These are phyloP conservation scores for Bombus fervidus DNA, from an alignment of 1,140 invertebrate genomes.

Conservation along the genomic window DNA sequence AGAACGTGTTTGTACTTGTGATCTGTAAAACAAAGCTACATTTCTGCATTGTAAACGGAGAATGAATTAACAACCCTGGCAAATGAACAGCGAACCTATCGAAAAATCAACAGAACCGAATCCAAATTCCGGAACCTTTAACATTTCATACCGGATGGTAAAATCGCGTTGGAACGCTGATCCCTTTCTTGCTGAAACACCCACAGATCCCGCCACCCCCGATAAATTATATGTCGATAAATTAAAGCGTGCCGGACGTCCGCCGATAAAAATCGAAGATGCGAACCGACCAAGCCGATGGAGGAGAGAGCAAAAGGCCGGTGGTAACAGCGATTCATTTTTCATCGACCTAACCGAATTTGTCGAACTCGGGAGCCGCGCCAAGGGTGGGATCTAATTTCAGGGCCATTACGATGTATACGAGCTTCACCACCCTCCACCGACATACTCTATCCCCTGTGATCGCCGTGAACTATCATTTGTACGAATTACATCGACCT, in stretches of 20 bases:
- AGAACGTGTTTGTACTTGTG: not conserved
- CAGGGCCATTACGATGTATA: conserved; percentile 76
- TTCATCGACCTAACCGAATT: conserved; percentile 80
- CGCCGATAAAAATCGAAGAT: conserved; percentile 55
- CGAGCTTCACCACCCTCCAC: conserved; percentile 58
- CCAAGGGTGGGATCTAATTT: conserved; percentile 79
- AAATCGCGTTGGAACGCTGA: not conserved
- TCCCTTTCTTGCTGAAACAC: conserved; percentile 9
- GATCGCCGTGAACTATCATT: conserved; percentile 77
- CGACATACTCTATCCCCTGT: conserved; percentile 59
- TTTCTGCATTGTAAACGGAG: not conserved
- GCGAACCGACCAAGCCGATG: conserved; percentile 24
- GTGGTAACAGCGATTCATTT: conserved; percentile 73
- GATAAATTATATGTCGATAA: conserved; percentile 56
- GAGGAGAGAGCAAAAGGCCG: conserved; percentile 10
- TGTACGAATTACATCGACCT: conserved; percentile 79
- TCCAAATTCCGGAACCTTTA: not conserved
- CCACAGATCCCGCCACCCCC: not conserved
- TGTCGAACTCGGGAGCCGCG: conserved; percentile 77
- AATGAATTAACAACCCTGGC: not conserved
- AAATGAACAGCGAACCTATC: conserved; percentile 16
- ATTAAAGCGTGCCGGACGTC: conserved; percentile 36
- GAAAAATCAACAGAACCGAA: conserved; percentile 9
- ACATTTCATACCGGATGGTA: conserved; percentile 27
- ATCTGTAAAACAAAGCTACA: not conserved